phyloP scores from a whole-genome alignment of 2,113 vertebrate species.

The Micronycteris hirsuta region DNA sequence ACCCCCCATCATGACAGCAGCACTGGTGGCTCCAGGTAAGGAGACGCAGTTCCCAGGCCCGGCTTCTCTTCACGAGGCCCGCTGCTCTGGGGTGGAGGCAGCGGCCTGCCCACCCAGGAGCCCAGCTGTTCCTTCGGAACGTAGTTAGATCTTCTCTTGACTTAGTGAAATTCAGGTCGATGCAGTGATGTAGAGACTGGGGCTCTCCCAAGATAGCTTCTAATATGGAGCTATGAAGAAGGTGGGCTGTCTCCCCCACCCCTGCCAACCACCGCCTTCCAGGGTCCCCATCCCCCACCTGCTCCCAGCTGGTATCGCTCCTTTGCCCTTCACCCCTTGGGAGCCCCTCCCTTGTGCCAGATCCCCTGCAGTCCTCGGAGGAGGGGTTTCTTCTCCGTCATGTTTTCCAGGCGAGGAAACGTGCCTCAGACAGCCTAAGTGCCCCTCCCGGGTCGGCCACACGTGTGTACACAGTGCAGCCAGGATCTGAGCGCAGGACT shows the following conservation, averaged over 20 bases:
- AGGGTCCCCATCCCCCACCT: neutral
- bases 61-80: neutral
- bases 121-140: neutral
- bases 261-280: neutral
- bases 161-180: neutral
- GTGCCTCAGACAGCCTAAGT: neutral
- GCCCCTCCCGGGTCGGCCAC: neutral
- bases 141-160: neutral
- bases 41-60: neutral
- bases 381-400: neutral
- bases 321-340: neutral
- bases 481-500: neutral
- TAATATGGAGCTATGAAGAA: neutral
- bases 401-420: neutral
- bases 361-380: neutral
- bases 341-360: neutral
- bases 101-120: neutral
- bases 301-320: rapidly evolving
- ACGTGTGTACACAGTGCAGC: too few relatives aligned
- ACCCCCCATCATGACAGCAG: neutral
- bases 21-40: neutral
- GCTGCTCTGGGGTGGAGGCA: neutral
- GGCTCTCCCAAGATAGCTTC: neutral
- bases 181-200: neutral
- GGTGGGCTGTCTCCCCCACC: neutral